A percentile compares a stretch with the other conserved stretches of the same genome.
Evolutionary conservation across 2,797 vertebrate genomes (phyloP).

Genomic region (Cyclopterus lumpus): DNA sequence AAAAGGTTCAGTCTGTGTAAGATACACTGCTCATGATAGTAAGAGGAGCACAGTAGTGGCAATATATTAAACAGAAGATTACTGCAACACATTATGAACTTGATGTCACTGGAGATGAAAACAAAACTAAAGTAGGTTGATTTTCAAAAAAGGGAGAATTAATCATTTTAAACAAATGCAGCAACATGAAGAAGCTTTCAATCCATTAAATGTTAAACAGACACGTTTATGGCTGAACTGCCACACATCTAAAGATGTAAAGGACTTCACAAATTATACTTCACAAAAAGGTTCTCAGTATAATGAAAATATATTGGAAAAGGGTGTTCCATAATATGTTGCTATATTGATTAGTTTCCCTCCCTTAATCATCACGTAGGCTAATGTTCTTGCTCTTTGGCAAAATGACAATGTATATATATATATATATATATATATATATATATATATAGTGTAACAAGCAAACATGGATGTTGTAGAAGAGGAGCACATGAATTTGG

Average conservation of each 20-base stretch:
- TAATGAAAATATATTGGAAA: not conserved
- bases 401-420: not conserved
- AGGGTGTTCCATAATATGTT: not conserved
- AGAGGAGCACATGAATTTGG: not conserved
- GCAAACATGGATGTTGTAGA: not conserved
- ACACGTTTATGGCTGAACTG: not conserved
- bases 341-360: not conserved
- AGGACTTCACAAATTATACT: not conserved
- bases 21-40: not conserved
- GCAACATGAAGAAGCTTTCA: not conserved
- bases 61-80: not conserved
- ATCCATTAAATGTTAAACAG: constrained; percentile 17
- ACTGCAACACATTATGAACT: not conserved
- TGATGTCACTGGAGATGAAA: not conserved
- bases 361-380: no score
- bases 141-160: not conserved
- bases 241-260: not conserved
- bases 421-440: no score
- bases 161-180: not conserved
- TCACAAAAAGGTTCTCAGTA: not conserved
- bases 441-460: not conserved
- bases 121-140: not conserved
- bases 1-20: not conserved
- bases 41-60: not conserved
- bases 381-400: not conserved